Conservation (phyloP, 2,888 invertebrate species). For the Cerceris ruficornis region DNA sequence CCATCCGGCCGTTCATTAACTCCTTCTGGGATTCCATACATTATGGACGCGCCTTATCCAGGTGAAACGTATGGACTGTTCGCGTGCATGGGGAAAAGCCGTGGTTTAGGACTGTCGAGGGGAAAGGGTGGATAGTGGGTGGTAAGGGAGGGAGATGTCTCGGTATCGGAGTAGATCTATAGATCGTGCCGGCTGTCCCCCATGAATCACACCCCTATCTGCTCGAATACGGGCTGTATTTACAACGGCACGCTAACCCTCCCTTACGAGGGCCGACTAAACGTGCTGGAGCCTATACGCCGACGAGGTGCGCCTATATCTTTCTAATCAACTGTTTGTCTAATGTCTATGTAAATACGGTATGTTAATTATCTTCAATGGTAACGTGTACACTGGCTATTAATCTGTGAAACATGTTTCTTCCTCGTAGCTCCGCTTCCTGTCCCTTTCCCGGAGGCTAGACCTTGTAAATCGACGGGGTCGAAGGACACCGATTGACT, state of each 20-base stretch:
- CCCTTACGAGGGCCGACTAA: slow-evolving; percentile 47
- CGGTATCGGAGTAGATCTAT: slow-evolving; percentile 78
- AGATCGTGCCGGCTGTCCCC: slow-evolving; percentile 77
- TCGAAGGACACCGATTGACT: slow-evolving; percentile 21
- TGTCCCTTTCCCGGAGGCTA: slow-evolving; percentile 15
- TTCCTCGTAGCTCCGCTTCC: slow-evolving; percentile 61
- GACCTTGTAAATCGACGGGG: slow-evolving; percentile 48
- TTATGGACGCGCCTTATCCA: slow-evolving; percentile 71
- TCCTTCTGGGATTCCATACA: slow-evolving; percentile 67
- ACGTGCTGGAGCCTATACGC: slow-evolving; percentile 26
- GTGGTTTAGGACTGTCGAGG: slow-evolving; percentile 48
- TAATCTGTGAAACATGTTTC: slow-evolving; percentile 71
- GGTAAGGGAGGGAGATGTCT: slow-evolving; percentile 66
- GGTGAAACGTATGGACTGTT: slow-evolving; percentile 78
- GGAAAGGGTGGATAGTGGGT: slow-evolving; percentile 12
- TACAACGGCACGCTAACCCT: slow-evolving; percentile 76
- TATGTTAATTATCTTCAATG: slow-evolving; percentile 78
- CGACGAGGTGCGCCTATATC: slow-evolving; percentile 72
- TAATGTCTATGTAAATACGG: slow-evolving; percentile 80
- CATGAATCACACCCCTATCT: slow-evolving; percentile 80
- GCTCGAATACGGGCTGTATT: slow-evolving; percentile 75
- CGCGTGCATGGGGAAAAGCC: slow-evolving; percentile 72
- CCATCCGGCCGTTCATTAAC: slow-evolving; percentile 63
- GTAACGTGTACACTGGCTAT: slow-evolving; percentile 76
- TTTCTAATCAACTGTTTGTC: slow-evolving; percentile 80